Evolutionary conservation across 2,797 vertebrate genomes (phyloP), one percentile per base, ranked within the genome.

Genomic region (Urosaurus nigricauda): DNA sequence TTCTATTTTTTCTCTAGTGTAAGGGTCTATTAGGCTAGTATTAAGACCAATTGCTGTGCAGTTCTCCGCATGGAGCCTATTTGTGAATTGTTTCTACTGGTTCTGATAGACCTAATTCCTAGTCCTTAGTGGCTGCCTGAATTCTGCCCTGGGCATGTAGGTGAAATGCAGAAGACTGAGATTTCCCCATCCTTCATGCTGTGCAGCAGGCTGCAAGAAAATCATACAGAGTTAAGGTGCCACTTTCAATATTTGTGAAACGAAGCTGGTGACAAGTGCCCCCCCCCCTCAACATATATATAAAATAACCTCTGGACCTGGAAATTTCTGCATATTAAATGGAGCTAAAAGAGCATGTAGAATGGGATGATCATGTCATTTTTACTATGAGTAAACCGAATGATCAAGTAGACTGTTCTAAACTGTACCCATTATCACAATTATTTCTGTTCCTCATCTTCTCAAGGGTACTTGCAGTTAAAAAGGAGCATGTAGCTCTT

Each of bases 191-290:
- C 32, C 32, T 60, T 85, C 35, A 43, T n/a, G 1, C 14, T 63
- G 12, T 56, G 40, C 26, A 60, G 14, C 7, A 75, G 26, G 53
- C 37, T 85, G 9, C 26, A 51, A 6, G 16, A 84, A 47, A 53
- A 53, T 82, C 70, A 29, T 65, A 83, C 37, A 51, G 29, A 84
- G 47, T 35, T 24, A 84, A 35, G 65, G 47, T 71, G 47, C 13
- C 71, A 75, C 11, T 19, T 43, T 75, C 84, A 85, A 32, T 85
- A 43, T 85, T 40, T 75, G 75, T 85, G 35, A 85, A 35, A 65
- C 7, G 17, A 16, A 17, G 53, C 14, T 85, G 53, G 56, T 75
- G 71, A 63, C 26, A 63, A 40, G 40, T 60, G n/a, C 40, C 16
- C 68, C 14, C 32, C 29, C 29, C 17, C n/a, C n/a, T n/a, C n/a